Conservation (phyloP, 1,140 invertebrate genomes). For the Neodiprion fabricii region DNA sequence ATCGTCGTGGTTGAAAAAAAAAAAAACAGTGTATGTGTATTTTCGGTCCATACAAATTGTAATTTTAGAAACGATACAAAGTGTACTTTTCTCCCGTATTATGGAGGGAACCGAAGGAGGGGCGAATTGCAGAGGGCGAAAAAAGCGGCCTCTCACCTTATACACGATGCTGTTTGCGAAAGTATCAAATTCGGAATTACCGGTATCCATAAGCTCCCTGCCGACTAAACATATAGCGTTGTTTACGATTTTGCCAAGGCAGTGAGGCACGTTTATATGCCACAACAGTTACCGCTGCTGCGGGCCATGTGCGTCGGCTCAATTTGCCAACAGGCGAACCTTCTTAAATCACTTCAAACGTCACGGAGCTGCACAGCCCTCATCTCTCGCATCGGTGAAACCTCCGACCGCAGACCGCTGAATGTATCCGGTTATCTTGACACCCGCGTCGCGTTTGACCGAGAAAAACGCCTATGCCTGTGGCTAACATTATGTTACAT, state of each 20-base stretch:
- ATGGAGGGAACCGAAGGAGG: too few species aligned
- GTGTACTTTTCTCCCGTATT: too few species aligned
- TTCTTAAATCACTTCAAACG: background rate
- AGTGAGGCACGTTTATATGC: background rate
- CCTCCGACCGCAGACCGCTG: too few species aligned
- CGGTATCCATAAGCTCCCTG: background rate
- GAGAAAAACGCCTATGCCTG: too few species aligned
- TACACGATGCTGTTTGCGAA: background rate
- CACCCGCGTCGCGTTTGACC: too few species aligned
- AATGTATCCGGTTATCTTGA: too few species aligned
- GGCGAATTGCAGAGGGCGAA: too few species aligned
- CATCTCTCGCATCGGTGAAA: too few species aligned
- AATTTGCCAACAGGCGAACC: constrained; percentile 3
- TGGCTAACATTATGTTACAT: too few species aligned
- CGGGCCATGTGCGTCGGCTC: background rate
- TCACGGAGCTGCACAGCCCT: background rate
- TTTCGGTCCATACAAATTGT: background rate
- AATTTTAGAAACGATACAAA: background rate
- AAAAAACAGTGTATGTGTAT: background rate
- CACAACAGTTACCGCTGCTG: background rate
- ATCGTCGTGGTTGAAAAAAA: background rate
- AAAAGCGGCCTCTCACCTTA: too few species aligned
- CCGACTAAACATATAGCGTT: constrained; percentile 5
- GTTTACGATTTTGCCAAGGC: constrained; percentile 7
- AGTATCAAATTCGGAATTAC: constrained; percentile 7